A percentile compares a stretch with the other conserved stretches of the same genome.
These are phyloP conservation scores for Tholera decimalis DNA, from an alignment of 2,888 invertebrate genomes.

Conservation along the genomic window DNA sequence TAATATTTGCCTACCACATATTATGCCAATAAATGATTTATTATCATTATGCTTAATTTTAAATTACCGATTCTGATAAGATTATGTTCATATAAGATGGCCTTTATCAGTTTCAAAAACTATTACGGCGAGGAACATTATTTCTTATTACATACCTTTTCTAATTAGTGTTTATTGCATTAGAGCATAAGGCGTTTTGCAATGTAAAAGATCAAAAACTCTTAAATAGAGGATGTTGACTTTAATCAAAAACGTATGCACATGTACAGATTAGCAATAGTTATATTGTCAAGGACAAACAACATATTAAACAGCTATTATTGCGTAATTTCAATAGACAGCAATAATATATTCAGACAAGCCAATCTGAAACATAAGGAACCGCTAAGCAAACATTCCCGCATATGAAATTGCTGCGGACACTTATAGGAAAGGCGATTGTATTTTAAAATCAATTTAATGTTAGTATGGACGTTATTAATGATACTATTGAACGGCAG, in stretches of 20 bases:
- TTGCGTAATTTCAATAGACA: slow-evolving; percentile 20
- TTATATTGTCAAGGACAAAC: slow-evolving; percentile 12
- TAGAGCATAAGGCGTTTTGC: neutral
- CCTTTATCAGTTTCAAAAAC: too few relatives aligned
- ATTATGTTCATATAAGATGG: neutral
- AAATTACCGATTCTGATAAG: neutral
- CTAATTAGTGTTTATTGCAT: too few relatives aligned
- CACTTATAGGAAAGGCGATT: slow-evolving; percentile 53
- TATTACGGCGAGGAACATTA: too few relatives aligned
- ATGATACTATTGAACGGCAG: slow-evolving; percentile 76
- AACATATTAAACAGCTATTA: neutral
- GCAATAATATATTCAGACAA: slow-evolving; percentile 32
- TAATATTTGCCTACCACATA: too few relatives aligned
- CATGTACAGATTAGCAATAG: neutral
- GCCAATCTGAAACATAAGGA: slow-evolving; percentile 40
- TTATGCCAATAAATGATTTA: too few relatives aligned
- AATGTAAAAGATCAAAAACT: neutral
- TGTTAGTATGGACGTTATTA: slow-evolving; percentile 72
- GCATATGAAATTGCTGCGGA: slow-evolving; percentile 49
- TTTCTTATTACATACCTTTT: too few relatives aligned
- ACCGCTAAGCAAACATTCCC: slow-evolving; percentile 45
- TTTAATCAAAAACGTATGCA: neutral
- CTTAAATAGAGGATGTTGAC: neutral
- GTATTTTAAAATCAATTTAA: slow-evolving; percentile 70
- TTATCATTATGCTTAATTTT: too few relatives aligned